These are phyloP conservation scores for Neoascia interrupta DNA, from an alignment of 2,888 invertebrate genomes.

Conservation along the genomic window DNA sequence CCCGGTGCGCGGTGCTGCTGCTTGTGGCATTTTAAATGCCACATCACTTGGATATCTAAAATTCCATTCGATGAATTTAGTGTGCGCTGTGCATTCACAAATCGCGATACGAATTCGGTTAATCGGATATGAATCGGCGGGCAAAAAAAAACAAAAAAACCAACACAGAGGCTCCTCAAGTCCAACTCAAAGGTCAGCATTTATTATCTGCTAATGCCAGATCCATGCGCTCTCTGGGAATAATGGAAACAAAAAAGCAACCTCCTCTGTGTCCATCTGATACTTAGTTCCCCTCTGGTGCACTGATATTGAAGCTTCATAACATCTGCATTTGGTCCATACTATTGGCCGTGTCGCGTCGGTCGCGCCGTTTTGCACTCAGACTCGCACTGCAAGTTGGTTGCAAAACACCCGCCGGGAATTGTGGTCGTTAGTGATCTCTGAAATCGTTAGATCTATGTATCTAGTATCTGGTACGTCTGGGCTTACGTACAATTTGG, in stretches of 20 bases:
- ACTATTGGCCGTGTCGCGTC: conserved; percentile 17
- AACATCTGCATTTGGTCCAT: conserved; percentile 56
- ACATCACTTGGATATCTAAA: conserved; percentile 39
- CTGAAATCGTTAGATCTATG: conserved; percentile 47
- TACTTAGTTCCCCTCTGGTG: conserved; percentile 42
- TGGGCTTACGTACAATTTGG: conserved; percentile 20
- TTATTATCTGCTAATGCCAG: conserved; percentile 56
- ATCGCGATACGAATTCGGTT: conserved; percentile 10
- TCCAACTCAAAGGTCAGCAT: conserved; percentile 49
- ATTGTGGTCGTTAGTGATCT: conserved; percentile 64
- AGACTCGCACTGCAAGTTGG: not conserved
- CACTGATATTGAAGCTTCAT: conserved; percentile 53
- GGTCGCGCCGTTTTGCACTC: conserved; percentile 2
- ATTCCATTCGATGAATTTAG: conserved; percentile 41
- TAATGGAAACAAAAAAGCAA: conserved; percentile 20
- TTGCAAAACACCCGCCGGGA: conserved; percentile 54
- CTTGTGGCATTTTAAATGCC: conserved; percentile 47
- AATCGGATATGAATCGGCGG: conserved; percentile 30
- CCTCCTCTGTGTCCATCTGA: conserved; percentile 58
- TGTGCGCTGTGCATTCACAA: not conserved
- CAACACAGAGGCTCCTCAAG: not conserved
- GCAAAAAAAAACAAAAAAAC: not conserved
- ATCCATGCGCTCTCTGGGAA: conserved; percentile 11
- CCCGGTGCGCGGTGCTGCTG: conserved; percentile 2
- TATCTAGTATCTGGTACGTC: conserved; percentile 2